A percentile compares a stretch with the other conserved stretches of the same genome.
These are phyloP conservation scores for Heterotis niloticus DNA, from an alignment of 2,113 vertebrate species.

Conservation along the genomic window DNA sequence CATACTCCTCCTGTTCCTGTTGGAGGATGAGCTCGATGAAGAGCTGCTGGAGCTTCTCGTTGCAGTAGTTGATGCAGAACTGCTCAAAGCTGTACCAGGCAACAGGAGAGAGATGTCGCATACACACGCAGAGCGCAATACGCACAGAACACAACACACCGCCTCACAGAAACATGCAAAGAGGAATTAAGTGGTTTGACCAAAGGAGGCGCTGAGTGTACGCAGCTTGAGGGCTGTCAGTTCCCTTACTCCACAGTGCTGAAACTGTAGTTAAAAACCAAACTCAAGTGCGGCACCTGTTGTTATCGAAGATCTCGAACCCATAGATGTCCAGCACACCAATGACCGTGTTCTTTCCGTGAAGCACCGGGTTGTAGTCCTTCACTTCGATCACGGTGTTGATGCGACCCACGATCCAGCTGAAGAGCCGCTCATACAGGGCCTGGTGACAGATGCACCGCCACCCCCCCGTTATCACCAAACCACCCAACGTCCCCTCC, in stretches of 20 bases:
- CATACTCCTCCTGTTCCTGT: slow-evolving; percentile 85
- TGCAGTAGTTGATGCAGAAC: slow-evolving; percentile 90
- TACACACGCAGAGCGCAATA: background rate
- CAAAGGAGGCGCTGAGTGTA: background rate
- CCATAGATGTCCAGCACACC: slow-evolving; percentile 92
- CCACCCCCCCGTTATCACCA: no score
- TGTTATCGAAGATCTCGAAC: slow-evolving; percentile 90
- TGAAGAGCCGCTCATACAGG: slow-evolving; percentile 86
- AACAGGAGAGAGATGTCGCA: slow-evolving; percentile 9
- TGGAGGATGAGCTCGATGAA: slow-evolving; percentile 87
- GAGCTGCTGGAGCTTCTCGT: slow-evolving; percentile 88
- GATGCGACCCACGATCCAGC: slow-evolving; percentile 84
- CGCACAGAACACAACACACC: no score
- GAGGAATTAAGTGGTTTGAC: no score
- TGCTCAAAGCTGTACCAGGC: slow-evolving; percentile 77
- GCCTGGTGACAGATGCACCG: slow-evolving; percentile 58
- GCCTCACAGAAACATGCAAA: no score
- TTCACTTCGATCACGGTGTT: slow-evolving; percentile 77
- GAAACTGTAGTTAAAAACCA: background rate
- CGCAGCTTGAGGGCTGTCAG: background rate
- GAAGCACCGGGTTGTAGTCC: slow-evolving; percentile 71
- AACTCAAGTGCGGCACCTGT: slow-evolving; percentile 67
- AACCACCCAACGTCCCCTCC: no score
- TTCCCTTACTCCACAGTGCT: no score
- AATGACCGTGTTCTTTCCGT: slow-evolving; percentile 90